Evolutionary conservation across 2,113 vertebrate genomes (phyloP).

Genomic region (Phycodurus eques): DNA sequence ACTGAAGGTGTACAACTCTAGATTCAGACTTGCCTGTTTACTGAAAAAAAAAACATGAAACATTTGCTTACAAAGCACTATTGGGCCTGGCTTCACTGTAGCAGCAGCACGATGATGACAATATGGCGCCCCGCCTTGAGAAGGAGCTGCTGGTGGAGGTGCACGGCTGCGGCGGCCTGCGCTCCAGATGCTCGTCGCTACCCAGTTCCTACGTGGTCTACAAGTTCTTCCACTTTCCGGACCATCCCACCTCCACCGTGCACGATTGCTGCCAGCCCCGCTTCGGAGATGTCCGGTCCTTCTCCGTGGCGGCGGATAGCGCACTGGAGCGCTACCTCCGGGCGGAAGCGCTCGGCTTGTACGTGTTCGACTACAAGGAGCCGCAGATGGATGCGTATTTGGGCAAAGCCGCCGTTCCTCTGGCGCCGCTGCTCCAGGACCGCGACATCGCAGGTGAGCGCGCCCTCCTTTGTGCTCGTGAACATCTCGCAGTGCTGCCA

Average conservation of each 20-base stretch:
- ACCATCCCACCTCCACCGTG: conserved; percentile 81
- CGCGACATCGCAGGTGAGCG: conserved; percentile 77
- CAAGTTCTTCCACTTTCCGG: conserved; percentile 84
- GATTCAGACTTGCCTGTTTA: too few species aligned
- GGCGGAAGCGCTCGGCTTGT: conserved; percentile 76
- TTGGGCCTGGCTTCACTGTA: too few species aligned
- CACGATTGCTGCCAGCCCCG: conserved; percentile 73
- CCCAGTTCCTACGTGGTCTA: conserved; percentile 86
- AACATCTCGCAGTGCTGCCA: too few species aligned
- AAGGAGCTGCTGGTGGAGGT: background rate
- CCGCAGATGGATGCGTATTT: conserved; percentile 74
- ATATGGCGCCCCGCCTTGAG: background rate
- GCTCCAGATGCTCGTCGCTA: conserved; percentile 43
- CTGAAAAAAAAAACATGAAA: too few species aligned
- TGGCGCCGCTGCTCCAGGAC: conserved; percentile 78
- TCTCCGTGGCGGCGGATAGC: conserved; percentile 75
- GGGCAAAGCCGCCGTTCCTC: conserved; percentile 82
- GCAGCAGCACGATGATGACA: too few species aligned
- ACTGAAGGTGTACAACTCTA: too few species aligned
- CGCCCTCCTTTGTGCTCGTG: background rate
- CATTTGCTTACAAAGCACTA: too few species aligned
- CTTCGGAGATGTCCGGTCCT: conserved; percentile 78
- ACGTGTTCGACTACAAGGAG: conserved; percentile 84
- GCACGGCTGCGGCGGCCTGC: conserved; percentile 74
- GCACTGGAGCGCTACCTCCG: conserved; percentile 81